phyloP scores from a whole-genome alignment of 2,113 vertebrate species.

The Ciconia maguari region DNA sequence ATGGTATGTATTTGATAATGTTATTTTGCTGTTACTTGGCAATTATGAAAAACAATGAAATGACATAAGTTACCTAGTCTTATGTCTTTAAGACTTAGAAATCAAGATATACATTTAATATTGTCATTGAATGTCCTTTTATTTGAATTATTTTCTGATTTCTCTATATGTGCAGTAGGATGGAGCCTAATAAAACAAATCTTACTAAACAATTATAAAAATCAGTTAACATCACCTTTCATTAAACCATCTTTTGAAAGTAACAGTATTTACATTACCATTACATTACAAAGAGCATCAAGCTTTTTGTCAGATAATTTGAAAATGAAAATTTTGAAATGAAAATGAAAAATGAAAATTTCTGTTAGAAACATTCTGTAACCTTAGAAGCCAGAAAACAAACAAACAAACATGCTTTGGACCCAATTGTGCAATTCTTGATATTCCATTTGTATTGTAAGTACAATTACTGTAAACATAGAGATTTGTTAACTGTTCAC shows the following conservation, averaged over 20 bases:
- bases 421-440: neutral
- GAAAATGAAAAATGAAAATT: neutral
- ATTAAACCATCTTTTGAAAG: neutral
- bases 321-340: neutral
- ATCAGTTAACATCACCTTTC: neutral
- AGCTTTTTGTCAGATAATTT: neutral
- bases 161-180: neutral
- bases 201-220: neutral
- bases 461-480: neutral
- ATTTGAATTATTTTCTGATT: neutral
- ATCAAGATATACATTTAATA: neutral
- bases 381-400: neutral
- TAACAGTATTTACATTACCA: neutral
- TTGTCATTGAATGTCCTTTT: neutral
- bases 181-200: neutral
- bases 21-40: neutral
- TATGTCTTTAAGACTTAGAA: neutral
- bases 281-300: neutral
- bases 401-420: neutral
- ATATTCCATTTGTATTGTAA: neutral
- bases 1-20: neutral
- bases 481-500: neutral
- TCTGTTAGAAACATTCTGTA: neutral
- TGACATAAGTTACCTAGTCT: neutral
- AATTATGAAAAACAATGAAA: neutral